Percentiles rank a stretch among this genome's conserved stretches.
Evolutionary conservation across 2,888 invertebrate genomes (phyloP).

Genomic region (Leucania comma): DNA sequence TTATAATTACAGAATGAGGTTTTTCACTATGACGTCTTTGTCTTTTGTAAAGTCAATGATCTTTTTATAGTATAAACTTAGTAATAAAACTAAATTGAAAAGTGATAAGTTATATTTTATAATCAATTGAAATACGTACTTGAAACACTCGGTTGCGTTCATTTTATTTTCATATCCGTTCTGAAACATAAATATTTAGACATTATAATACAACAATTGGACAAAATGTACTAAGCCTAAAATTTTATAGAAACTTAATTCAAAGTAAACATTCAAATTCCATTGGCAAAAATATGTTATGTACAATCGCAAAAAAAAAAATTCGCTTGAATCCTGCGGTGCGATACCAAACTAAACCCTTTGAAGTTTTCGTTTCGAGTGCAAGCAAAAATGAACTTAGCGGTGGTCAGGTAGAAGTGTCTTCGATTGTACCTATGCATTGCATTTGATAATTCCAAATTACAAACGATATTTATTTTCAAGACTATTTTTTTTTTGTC

Average conservation of each 20-base stretch:
- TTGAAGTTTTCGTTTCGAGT: no score
- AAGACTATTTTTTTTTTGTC: no score
- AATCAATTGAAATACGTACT: slow-evolving; percentile 74
- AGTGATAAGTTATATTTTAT: slow-evolving; percentile 11
- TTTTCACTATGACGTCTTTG: background rate
- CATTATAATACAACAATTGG: background rate
- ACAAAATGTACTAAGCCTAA: no score
- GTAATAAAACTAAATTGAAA: slow-evolving; percentile 26
- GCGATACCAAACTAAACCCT: no score
- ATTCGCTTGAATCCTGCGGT: no score
- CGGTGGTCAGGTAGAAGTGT: no score
- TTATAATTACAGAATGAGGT: background rate
- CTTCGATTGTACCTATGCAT: no score
- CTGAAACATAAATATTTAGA: slow-evolving; percentile 74
- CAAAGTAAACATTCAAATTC: background rate
- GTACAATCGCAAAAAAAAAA: no score
- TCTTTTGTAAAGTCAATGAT: background rate
- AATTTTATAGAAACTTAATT: no score
- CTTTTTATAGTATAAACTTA: slow-evolving; percentile 4
- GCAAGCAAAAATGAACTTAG: no score
- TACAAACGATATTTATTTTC: no score
- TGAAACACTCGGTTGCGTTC: slow-evolving; percentile 88
- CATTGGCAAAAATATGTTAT: background rate
- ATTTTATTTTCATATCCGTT: slow-evolving; percentile 87
- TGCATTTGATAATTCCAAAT: no score